A percentile compares a stretch with the other conserved stretches of the same genome.
Evolutionary conservation across 2,888 invertebrate genomes (phyloP).

Genomic region (Octodonta nipae): DNA sequence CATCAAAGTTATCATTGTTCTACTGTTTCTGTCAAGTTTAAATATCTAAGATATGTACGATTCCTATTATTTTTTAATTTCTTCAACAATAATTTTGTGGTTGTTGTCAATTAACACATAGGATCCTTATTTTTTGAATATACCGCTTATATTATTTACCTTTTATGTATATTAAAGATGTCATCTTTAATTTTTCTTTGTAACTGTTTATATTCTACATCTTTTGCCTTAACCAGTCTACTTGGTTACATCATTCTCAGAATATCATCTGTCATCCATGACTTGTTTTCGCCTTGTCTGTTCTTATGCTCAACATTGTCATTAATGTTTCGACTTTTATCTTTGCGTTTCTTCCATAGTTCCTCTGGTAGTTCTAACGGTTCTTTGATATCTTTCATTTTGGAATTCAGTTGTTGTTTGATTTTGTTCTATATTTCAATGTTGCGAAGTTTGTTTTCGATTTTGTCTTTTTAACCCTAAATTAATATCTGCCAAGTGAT

Average conservation of each 20-base stretch:
- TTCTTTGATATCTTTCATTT: conserved; percentile 3
- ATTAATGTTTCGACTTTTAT: conserved; percentile 2
- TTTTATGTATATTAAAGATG: conserved; percentile 1
- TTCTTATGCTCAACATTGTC: conserved; percentile 1
- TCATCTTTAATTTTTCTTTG: background rate
- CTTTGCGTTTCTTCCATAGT: conserved; percentile 3
- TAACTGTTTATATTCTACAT: background rate
- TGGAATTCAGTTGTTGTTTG: conserved; percentile 1
- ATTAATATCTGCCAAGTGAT: conserved; percentile 3
- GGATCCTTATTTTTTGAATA: too few species aligned
- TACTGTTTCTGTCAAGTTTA: too few species aligned
- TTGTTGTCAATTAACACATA: too few species aligned
- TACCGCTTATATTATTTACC: too few species aligned
- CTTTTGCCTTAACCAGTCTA: background rate
- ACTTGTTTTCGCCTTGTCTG: conserved; percentile 3
- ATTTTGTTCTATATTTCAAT: conserved; percentile 1
- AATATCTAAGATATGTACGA: too few species aligned
- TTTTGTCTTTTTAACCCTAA: conserved; percentile 1
- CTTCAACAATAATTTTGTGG: too few species aligned
- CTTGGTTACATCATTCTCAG: background rate
- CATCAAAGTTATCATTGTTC: too few species aligned
- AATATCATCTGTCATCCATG: background rate
- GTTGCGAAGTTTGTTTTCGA: background rate
- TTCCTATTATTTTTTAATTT: too few species aligned
- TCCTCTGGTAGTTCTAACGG: conserved; percentile 2